Base-by-base conservation (phyloP, 1,140 invertebrate species). In the Pristionchus pacificus region DNA sequence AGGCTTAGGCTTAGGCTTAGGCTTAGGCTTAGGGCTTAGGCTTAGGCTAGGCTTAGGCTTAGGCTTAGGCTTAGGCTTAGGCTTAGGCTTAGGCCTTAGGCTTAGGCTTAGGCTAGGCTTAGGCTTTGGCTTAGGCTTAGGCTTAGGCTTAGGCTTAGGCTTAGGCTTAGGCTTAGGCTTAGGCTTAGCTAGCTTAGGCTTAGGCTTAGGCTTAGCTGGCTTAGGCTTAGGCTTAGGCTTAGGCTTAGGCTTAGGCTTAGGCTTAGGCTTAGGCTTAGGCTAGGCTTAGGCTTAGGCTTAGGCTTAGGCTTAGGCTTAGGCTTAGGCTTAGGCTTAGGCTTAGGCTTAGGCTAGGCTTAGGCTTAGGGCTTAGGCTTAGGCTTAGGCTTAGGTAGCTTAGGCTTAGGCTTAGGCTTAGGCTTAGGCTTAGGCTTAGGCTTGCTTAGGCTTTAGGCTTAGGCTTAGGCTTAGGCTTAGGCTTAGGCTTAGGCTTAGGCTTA, bases 201-300 rank as follows among this genome's bases (percentile, higher is more conserved):
- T n/a, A n/a, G n/a, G n/a, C 66, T 68, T 68, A 68, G 66, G 58
- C 66, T 68, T 68, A 68, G 27, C n/a, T 14, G 60, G 58, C 66
- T 68, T 68, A 68, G 66, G 58, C 66, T 68, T 68, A 68, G 66
- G 58, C 66, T 68, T 68, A 68, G 55, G 60, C 68, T 70, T 65
- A 70, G 61, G 32, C 60, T 70, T 65, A 70, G 68, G 60, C 68
- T 65, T 65, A 70, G 60, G 60, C 59, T 70, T 65, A 70, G 68
- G 60, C 68, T 70, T 68, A 70, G 68, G 60, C 68, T 70, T 69
- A 69, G 67, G 59, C 58, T 69, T 65, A 69, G n/a, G n/a, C n/a
- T n/a, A n/a, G n/a, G n/a, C n/a, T n/a, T n/a, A n/a, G n/a, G 60
- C 14, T 28, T 61, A 24, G 28, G 60, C 14, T 28, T 61, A 61